Evolutionary conservation across 1,140 invertebrate genomes (phyloP), one percentile per base, ranked within the genome.

Genomic region (Vanessa tameamea): DNA sequence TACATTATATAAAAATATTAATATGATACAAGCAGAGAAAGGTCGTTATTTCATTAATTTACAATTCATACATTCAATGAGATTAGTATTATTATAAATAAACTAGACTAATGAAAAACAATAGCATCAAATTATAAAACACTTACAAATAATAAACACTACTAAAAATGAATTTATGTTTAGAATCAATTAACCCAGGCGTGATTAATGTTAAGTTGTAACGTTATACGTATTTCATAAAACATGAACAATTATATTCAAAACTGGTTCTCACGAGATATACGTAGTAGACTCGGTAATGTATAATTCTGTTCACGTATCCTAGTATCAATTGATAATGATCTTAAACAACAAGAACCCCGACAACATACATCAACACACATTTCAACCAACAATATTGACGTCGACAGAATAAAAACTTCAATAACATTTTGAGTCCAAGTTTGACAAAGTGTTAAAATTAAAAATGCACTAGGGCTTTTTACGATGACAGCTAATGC

Each of bases 221-320:
- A 14, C 20, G 53, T 57, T 57, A 57, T 57, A 57, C 5, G n/a
- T 48, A 50, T 31, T 59, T 31, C 61, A 53, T 50, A 47, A 51
- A 64, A 64, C 55, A 53, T 47, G 48, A 16, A 72, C 66, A 76
- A 73, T 55, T 47, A 69, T 47, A 65, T 31, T 47, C 20, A 61
- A 55, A 74, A 69, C 48, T 74, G 48, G 66, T 76, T 76, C 67
- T 73, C 77, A 72, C 65, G 77, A 67, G 77, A 69, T 69, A 8
- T 69, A 64, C 66, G 15, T 16, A 47, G 14, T 47, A 47, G 14
- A 51, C 69, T 31, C 16, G 20, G 26, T 64, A 53, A 71, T 59
- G 53, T 47, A 68, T 43, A 55, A 57, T 23, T 57, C 61, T 73
- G 61, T 66, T 70, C 63, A 50, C 66, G 63, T 73, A 73, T 64